Evolutionary conservation across 53 echinoderm and acorn worm species (phyloP), one percentile per base, ranked within the genome.

Genomic region (Temnopleurus reevesii): DNA sequence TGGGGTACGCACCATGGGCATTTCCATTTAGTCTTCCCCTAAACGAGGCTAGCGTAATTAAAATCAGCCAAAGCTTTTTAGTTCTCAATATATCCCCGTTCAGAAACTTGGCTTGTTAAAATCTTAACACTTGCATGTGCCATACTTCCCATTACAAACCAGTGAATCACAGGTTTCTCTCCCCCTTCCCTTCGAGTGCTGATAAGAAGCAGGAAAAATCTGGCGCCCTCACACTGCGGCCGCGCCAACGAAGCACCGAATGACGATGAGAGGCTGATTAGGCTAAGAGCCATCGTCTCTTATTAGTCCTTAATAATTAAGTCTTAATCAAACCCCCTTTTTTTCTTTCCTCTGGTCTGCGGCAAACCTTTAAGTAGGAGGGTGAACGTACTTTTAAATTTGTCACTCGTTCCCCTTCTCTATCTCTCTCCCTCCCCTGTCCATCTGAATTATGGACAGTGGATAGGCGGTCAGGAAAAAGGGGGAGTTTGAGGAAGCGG

Each of bases 261-360:
- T 34, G 8, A 31, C 30, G 79, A 49, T 79, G 79, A 79, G 79
- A 79, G 10, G 47, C 27, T 85, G 85, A 85, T 85, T 85, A 60
- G 41, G 60, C 43, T 60, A 2, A 36, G 12, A 47, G 59, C 88
- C 71, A 65, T 87, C 53, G 49, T 34, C 71, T 64, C 27, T 87
- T 45, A 87, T 87, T 87, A 87, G 65, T 19, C 65, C 65, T n/a
- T 31, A 31, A 51, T 87, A 87, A 87, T 87, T 87, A 66, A 87
- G 71, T 87, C 88, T 87, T 87, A 87, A 87, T 87, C 88, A 87
- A 87, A 6, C n/a, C n/a, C 41, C 23, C 41, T 41, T 27, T 85
- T 61, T 85, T 55, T 31, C 55, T 49, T 79, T 79, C 49, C 79
- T 79, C 46, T 79, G 46, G 47, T 46, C 29, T 46, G 79, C 23